phyloP scores from a whole-genome alignment of 92 coral and sea anemone genomes.

The Actinernus sp. region DNA sequence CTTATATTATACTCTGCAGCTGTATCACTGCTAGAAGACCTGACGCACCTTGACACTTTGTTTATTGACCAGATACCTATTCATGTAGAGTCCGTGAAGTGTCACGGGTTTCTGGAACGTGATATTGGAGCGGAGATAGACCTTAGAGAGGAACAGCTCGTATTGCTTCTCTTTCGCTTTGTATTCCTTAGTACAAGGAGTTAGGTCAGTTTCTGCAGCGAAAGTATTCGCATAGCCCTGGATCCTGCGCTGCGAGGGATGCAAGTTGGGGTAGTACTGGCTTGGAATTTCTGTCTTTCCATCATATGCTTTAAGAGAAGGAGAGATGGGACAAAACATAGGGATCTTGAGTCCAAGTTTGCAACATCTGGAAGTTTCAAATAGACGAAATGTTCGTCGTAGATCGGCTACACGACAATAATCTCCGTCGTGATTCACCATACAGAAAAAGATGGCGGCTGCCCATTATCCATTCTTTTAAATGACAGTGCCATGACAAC shows the following conservation, averaged over 20 bases:
- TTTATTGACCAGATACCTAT: slow-evolving; percentile 54
- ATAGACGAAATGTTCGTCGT: no score
- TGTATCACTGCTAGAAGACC: not conserved
- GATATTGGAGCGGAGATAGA: slow-evolving; percentile 41
- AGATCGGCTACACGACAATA: no score
- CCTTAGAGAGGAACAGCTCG: slow-evolving; percentile 55
- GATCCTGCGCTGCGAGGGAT: slow-evolving; percentile 46
- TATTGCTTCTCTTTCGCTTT: slow-evolving; percentile 27
- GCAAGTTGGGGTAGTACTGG: slow-evolving; percentile 56
- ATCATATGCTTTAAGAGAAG: slow-evolving; percentile 58
- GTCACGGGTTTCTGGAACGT: slow-evolving; percentile 41
- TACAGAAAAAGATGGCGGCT: no score
- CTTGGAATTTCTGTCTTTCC: slow-evolving; percentile 48
- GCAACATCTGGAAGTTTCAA: no score
- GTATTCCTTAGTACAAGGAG: slow-evolving; percentile 63
- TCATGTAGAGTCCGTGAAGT: slow-evolving; percentile 56
- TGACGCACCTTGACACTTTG: slow-evolving; percentile 16
- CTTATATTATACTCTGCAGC: not conserved
- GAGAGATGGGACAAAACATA: no score
- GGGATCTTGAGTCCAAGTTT: no score
- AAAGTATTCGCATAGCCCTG: slow-evolving; percentile 63
- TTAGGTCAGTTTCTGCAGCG: slow-evolving; percentile 44
- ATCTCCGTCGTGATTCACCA: no score
- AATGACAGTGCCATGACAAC: no score
- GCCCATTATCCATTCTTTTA: no score